A percentile compares a stretch with the other conserved stretches of the same genome.
phyloP scores from a whole-genome alignment of 2,888 invertebrate genomes.

The Sussaba pulchella region DNA sequence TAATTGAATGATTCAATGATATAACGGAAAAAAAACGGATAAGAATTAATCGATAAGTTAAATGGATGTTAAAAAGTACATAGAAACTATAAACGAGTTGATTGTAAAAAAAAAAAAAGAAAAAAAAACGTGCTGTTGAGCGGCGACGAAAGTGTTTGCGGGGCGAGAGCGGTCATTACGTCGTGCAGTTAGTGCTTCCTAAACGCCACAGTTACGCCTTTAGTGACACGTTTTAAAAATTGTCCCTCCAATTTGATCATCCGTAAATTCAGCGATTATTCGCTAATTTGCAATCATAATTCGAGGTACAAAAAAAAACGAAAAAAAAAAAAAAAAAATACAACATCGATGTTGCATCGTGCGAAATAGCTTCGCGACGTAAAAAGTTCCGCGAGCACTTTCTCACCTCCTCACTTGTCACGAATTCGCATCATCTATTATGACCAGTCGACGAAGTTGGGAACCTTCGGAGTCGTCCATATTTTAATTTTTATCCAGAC shows the following conservation, averaged over 20 bases:
- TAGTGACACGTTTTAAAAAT: no score
- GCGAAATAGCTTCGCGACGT: slow-evolving; percentile 61
- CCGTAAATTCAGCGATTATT: background rate
- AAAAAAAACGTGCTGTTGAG: slow-evolving; percentile 69
- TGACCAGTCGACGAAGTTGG: slow-evolving; percentile 67
- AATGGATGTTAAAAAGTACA: slow-evolving; percentile 60
- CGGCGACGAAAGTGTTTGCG: slow-evolving; percentile 54
- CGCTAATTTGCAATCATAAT: slow-evolving; percentile 22
- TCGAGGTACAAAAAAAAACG: slow-evolving; percentile 19
- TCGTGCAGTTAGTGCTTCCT: slow-evolving; percentile 55
- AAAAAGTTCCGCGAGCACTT: slow-evolving; percentile 51
- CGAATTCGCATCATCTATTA: slow-evolving; percentile 73
- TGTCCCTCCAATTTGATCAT: background rate
- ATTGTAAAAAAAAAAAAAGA: no score
- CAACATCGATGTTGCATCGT: slow-evolving; percentile 41
- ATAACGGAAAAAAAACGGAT: slow-evolving; percentile 33
- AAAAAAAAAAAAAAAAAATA: slow-evolving; percentile 43
- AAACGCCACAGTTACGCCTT: slow-evolving; percentile 18
- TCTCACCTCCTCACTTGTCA: slow-evolving; percentile 65
- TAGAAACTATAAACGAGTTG: slow-evolving; percentile 68
- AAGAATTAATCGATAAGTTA: slow-evolving; percentile 47
- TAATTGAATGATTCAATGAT: no score
- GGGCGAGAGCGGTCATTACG: slow-evolving; percentile 61
- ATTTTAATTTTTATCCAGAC: slow-evolving; percentile 35
- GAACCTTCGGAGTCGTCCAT: slow-evolving; percentile 59